Base-by-base conservation (phyloP, 2,113 vertebrate species). In the Channa maculata region DNA sequence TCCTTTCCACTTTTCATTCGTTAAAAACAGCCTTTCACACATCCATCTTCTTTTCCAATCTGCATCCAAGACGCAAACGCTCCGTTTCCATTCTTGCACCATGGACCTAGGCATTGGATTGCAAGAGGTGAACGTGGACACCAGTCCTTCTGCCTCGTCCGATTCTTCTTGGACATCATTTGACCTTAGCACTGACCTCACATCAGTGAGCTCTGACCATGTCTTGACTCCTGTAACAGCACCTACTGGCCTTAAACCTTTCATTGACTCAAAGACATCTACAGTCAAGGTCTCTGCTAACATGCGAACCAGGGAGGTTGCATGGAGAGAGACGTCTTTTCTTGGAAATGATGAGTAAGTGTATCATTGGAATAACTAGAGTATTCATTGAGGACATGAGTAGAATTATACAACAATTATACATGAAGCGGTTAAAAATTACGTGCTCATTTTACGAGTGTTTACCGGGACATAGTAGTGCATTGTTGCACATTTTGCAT, bases 241-340 rank as follows among this genome's bases (percentile, higher is more conserved):
- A 24, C 65, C 39, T n/a, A 9, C 24, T 3, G 8, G 36, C 79
- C 64, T 13, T 6, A 57, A 65, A 60, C 49, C 11, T 0, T 38
- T 74, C 0, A 63, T 75, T 41, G 62, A 79, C 8, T 43, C 6
- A 3, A 74, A 37, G 65, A 79, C 15, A 39, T 38, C 63, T 13
- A 15, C 71, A 2, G 65, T n/a, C 46, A 68, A 52, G 34, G 65
- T 38, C 3, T 50, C 51, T 3, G 41, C 34, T 13, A 53, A 51
- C 38, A 14, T 37, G 34, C 62, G 15, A 1, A 34, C 6, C 15
- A 2, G 12, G 33, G 4, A 24, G 41, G 43, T 61, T 1, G 44
- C 10, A 5, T 92, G 92, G 92, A 71, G 63, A 39, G 91, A 93
- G 72, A 93, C 92, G 0, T 91, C 90, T 65, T 91, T 93, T 71